Evolutionary conservation across 2,113 vertebrate species (phyloP).

Genomic region (Malaclemys terrapin): DNA sequence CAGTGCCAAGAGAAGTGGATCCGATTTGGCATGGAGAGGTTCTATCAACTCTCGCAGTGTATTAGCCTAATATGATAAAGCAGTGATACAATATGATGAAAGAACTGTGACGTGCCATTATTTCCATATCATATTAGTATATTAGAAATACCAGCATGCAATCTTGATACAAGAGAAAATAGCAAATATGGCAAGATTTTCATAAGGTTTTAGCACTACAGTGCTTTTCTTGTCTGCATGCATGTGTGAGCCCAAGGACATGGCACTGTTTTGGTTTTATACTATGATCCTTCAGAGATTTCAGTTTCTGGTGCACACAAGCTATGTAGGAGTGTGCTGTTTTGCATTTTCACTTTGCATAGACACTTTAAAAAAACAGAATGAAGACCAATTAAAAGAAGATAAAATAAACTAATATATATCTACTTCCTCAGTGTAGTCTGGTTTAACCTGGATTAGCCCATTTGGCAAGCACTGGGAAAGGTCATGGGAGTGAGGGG

Average conservation of each 20-base stretch:
- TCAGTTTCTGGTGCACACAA: slow-evolving; percentile 63
- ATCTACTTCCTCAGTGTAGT: slow-evolving; percentile 15
- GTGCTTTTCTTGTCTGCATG: slow-evolving; percentile 80
- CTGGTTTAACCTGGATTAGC: slow-evolving; percentile 1
- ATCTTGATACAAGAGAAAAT: slow-evolving; percentile 79
- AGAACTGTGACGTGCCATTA: slow-evolving; percentile 81
- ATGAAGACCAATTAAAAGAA: slow-evolving; percentile 50
- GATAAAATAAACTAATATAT: slow-evolving; percentile 32
- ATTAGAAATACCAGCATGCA: slow-evolving; percentile 83
- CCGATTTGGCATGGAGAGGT: slow-evolving; percentile 87
- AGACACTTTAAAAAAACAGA: slow-evolving; percentile 25
- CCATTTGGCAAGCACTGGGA: slow-evolving; percentile 51
- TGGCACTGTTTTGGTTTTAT: slow-evolving; percentile 57
- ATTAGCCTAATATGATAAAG: slow-evolving; percentile 90
- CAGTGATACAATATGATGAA: slow-evolving; percentile 88
- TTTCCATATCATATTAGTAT: slow-evolving; percentile 83
- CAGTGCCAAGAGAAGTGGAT: slow-evolving; percentile 88
- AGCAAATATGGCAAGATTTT: slow-evolving; percentile 76
- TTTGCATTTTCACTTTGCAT: slow-evolving; percentile 52
- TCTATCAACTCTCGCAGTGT: slow-evolving; percentile 88
- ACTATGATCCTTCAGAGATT: slow-evolving; percentile 45
- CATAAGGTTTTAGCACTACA: slow-evolving; percentile 77
- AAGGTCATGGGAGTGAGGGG: slow-evolving; percentile 42
- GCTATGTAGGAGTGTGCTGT: slow-evolving; percentile 48
- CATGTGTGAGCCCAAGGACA: slow-evolving; percentile 72